Evolutionary conservation across 2,888 invertebrate genomes (phyloP), one percentile per base, ranked within the genome.

Genomic region (Aromia moschata): DNA sequence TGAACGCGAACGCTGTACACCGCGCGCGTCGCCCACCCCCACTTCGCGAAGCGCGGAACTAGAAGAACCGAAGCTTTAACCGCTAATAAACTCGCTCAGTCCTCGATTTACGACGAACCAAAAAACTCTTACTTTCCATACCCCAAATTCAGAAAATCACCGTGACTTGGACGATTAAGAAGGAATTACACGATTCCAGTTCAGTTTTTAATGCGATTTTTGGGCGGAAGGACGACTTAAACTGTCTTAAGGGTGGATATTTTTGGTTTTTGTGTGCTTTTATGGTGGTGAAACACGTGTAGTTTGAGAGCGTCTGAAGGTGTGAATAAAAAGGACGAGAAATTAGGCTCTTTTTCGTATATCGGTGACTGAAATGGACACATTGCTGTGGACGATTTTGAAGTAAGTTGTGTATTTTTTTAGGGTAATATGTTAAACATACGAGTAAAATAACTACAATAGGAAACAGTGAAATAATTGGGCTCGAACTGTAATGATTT

Each of bases 101-200:
- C 31, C 25, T 49, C 54, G 49, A 20, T 16, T 31, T 54, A 56
- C 56, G 18, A 63, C 47, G 57, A 43, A 30, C 56, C 53, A 49
- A 63, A 63, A 63, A 63, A 60, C 64, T 61, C 58, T 60, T 54
- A 54, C 60, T 60, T 56, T 60, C 20, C 45, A 41, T n/a, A 33
- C 47, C 54, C 51, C 44, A 14, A 33, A 17, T 11, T 18, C 33
- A n/a, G n/a, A 11, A 55, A 45, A 55, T 37, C 16, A n/a, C n/a
- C n/a, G n/a, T n/a, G n/a, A n/a, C n/a, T n/a, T n/a, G n/a, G n/a
- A n/a, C n/a, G n/a, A n/a, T n/a, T n/a, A n/a, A n/a, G n/a, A n/a
- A n/a, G n/a, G n/a, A n/a, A n/a, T n/a, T n/a, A n/a, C n/a, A n/a
- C n/a, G n/a, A n/a, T n/a, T n/a, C n/a, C n/a, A n/a, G n/a, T n/a